Conservation (phyloP, 2,113 vertebrate genomes). For the Garra rufa region DNA sequence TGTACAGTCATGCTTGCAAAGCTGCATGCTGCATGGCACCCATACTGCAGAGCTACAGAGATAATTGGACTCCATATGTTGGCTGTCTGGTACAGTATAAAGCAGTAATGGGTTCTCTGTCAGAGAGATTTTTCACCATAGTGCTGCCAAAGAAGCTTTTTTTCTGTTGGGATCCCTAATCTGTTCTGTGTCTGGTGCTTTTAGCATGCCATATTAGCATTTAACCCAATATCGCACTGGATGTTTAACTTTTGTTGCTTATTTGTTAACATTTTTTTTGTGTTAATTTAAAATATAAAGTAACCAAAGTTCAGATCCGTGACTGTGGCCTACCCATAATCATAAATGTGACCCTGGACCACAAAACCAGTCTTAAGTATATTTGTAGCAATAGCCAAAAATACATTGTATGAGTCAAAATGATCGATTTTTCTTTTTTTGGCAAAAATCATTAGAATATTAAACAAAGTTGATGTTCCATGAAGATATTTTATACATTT, state of each 20-base stretch:
- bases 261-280: neutral
- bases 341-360: too few relatives aligned
- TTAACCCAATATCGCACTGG: neutral
- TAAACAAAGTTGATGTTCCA: too few relatives aligned
- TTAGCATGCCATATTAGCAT: neutral
- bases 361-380: too few relatives aligned
- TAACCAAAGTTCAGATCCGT: neutral
- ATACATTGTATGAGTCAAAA: too few relatives aligned
- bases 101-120: slow-evolving; percentile 21
- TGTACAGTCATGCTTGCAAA: slow-evolving; percentile 27
- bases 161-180: neutral
- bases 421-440: too few relatives aligned
- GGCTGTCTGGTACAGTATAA: slow-evolving; percentile 37
- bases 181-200: neutral
- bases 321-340: neutral
- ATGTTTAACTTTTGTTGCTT: neutral
- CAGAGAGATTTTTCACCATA: neutral
- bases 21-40: slow-evolving; percentile 18
- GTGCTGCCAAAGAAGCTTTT: neutral
- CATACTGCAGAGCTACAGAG: slow-evolving; percentile 34
- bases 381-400: too few relatives aligned
- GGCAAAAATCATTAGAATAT: too few relatives aligned
- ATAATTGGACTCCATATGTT: slow-evolving; percentile 40
- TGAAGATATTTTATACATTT: too few relatives aligned
- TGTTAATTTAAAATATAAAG: neutral